Evolutionary conservation across 1,140 invertebrate genomes (phyloP), one percentile per base, ranked within the genome.

Genomic region (Listronotus bonariensis): DNA sequence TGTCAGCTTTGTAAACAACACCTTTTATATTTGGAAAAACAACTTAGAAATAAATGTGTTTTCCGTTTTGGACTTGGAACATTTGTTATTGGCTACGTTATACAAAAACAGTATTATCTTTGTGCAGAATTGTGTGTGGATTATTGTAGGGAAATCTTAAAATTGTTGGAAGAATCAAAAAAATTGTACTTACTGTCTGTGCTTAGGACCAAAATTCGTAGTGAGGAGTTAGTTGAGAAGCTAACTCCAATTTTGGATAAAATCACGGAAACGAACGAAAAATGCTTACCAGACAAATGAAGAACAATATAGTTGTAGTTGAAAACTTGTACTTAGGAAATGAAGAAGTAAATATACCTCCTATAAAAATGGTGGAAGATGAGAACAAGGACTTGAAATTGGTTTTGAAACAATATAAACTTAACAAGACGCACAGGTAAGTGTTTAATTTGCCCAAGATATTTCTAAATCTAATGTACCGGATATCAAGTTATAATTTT

Each of bases 1-100:
- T 70, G 80, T 83, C 1, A 79, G 82, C 46, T 79, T 86, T 17
- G 68, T 86, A 15, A 62, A 73, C 18, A 68, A 68, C 51, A 68
- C 59, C 46, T 58, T 78, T 43, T 78, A 77, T 63, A 54, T 78
- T 61, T 78, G 75, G 76, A 65, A 67, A 38, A 49, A 67, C n/a
- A 69, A 74, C 36, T 64, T 69, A 41, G 56, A 74, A 64, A 63
- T 78, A 32, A 58, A 65, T 46, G 56, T 74, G 14, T 49, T 78
- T 17, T 68, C 70, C 38, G 72, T 77, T 20, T 52, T 67, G 11
- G 58, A 67, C 17, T 55, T 78, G 31, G 77, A 78, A 66, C 36
- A 70, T 46, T 62, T 78, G 46, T 36, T 77, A 41, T 40, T 73
- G 18, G 66, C 60, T 45, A 72, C 67, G 14, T 69, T 77, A 42